Conservation (phyloP, 1,140 invertebrate genomes). For the Stegodyphus dumicola region DNA sequence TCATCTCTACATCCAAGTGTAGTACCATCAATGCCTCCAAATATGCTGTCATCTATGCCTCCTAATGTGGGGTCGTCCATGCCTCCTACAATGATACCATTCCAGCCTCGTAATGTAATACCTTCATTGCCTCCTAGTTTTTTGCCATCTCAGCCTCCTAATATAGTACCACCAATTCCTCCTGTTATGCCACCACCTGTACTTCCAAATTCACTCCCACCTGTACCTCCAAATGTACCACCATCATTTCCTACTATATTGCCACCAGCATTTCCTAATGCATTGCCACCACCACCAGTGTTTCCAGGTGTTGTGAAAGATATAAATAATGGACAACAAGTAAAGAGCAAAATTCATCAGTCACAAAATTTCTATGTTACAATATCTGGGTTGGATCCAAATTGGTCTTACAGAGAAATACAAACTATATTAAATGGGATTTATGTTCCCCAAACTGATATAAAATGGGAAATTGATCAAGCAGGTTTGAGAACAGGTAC, state of each 20-base stretch:
- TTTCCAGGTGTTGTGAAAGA: neutral
- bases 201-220: no score
- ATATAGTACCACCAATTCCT: neutral
- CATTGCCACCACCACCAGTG: neutral
- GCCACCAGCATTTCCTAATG: no score
- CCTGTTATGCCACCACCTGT: neutral
- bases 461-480: constrained; percentile 86
- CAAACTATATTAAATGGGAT: constrained; percentile 83
- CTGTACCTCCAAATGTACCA: neutral
- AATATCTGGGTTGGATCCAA: constrained; percentile 72
- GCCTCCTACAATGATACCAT: no score
- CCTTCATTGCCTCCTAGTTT: no score
- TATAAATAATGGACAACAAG: neutral
- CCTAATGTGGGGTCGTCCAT: no score
- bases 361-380: constrained; percentile 9
- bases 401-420: constrained; percentile 77
- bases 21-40: neutral
- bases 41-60: neutral
- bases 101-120: no score
- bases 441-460: constrained; percentile 82
- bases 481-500: constrained; percentile 78
- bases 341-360: neutral
- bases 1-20: no score
- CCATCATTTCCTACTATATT: neutral
- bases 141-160: no score